phyloP scores from a whole-genome alignment of 2,113 vertebrate genomes.

The Eudyptes chrysolophus region DNA sequence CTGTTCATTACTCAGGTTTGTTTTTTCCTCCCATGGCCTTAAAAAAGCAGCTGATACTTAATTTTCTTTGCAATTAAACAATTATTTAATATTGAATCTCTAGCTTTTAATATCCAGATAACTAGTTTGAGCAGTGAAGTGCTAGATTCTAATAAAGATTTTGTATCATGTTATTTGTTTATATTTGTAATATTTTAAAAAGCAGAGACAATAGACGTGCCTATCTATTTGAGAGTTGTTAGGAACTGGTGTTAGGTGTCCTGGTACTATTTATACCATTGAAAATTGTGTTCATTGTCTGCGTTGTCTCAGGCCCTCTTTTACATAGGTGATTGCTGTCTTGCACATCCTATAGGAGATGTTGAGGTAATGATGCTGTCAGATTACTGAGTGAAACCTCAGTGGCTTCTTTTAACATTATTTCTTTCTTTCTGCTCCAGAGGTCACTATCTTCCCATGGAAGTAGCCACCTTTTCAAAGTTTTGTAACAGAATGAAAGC shows the following conservation, averaged over 20 bases:
- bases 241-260: not conserved
- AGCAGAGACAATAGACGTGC: not conserved
- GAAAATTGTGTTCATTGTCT: not conserved
- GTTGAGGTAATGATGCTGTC: not conserved
- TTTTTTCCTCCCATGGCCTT: not conserved
- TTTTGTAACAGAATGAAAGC: not conserved
- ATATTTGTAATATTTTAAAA: not conserved
- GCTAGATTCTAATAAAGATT: not conserved
- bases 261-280: not conserved
- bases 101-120: not conserved
- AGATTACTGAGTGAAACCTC: not conserved
- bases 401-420: not conserved
- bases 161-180: not conserved
- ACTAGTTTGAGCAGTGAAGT: not conserved
- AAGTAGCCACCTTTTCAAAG: constrained; percentile 23
- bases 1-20: not conserved
- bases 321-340: not conserved
- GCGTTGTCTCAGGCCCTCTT: not conserved
- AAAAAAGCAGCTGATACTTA: not conserved
- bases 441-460: constrained; percentile 62
- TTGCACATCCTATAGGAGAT: not conserved
- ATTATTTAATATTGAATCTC: not conserved
- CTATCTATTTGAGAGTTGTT: not conserved
- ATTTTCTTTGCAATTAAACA: not conserved
- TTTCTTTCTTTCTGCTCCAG: constrained; percentile 67